A percentile compares a stretch with the other conserved stretches of the same genome.
Conservation (phyloP, 2,888 invertebrate genomes). For the Molorchus minor region DNA sequence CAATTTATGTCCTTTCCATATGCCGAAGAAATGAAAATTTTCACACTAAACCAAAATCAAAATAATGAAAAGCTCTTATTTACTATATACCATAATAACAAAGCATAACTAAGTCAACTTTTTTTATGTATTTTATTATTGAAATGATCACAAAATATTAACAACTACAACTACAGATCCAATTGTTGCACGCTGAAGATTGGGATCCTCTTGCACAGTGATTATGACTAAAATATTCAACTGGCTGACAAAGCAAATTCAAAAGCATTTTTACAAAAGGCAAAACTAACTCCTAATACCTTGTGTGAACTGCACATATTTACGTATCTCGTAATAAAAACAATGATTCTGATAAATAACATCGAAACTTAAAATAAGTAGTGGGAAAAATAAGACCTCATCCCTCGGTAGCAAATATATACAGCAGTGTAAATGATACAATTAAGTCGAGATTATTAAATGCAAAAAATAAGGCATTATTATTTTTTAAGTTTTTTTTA, state of each 20-base stretch:
- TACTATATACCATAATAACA: background rate
- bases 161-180: constrained; percentile 48
- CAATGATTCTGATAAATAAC: background rate
- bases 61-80: too few species aligned
- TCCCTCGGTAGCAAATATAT: constrained; percentile 31
- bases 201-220: constrained; percentile 44
- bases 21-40: too few species aligned
- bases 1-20: too few species aligned
- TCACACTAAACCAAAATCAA: too few species aligned
- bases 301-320: constrained; percentile 28
- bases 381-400: constrained; percentile 33
- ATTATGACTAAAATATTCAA: constrained; percentile 53
- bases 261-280: constrained; percentile 42
- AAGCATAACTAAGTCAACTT: background rate
- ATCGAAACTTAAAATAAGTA: constrained; percentile 28
- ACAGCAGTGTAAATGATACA: constrained; percentile 37
- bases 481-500: constrained; percentile 31
- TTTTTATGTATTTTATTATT: constrained; percentile 49
- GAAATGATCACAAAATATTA: constrained; percentile 54
- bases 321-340: constrained; percentile 21
- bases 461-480: constrained; percentile 34
- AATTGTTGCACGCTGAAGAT: constrained; percentile 41
- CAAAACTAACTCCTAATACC: constrained; percentile 44
- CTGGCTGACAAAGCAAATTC: constrained; percentile 43
- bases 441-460: constrained; percentile 29